Conservation (phyloP, 2,797 vertebrate species). For the Arrhamphus sclerolepis region DNA sequence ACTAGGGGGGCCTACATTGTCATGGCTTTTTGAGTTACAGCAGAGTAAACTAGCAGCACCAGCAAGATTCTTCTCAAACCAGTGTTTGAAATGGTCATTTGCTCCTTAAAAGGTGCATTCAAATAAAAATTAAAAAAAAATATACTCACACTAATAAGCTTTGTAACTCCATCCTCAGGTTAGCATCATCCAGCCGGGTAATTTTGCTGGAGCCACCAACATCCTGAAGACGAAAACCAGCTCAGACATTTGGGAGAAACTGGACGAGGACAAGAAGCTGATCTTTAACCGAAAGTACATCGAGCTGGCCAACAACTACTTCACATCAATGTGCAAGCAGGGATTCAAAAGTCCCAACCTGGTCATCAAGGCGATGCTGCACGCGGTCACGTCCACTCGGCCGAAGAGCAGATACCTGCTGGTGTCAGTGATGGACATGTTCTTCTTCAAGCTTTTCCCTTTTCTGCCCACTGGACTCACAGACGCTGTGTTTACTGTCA, state of each 20-base stretch:
- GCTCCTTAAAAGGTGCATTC: not conserved
- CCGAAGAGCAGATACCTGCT: conserved; percentile 68
- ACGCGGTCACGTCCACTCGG: conserved; percentile 53
- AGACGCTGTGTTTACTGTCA: conserved; percentile 61
- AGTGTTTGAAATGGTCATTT: too few species aligned
- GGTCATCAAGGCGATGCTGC: conserved; percentile 66
- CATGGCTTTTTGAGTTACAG: too few species aligned
- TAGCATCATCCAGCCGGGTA: conserved; percentile 74
- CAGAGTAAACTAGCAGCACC: too few species aligned
- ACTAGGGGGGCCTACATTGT: too few species aligned
- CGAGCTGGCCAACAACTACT: conserved; percentile 62
- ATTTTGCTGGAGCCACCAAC: conserved; percentile 73
- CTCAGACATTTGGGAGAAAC: conserved; percentile 62
- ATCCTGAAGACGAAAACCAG: conserved; percentile 59
- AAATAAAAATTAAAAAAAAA: not conserved
- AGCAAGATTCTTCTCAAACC: too few species aligned
- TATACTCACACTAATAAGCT: not conserved
- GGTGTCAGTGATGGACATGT: conserved; percentile 34
- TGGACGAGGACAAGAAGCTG: conserved; percentile 43
- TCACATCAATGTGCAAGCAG: conserved; percentile 19
- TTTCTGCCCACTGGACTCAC: conserved; percentile 54
- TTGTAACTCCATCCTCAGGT: conserved; percentile 37
- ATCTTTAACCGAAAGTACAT: conserved; percentile 63
- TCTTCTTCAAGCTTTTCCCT: conserved; percentile 62
- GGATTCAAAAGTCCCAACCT: conserved; percentile 46